phyloP scores from a whole-genome alignment of 2,797 vertebrate genomes.

The Alectoris magna region DNA sequence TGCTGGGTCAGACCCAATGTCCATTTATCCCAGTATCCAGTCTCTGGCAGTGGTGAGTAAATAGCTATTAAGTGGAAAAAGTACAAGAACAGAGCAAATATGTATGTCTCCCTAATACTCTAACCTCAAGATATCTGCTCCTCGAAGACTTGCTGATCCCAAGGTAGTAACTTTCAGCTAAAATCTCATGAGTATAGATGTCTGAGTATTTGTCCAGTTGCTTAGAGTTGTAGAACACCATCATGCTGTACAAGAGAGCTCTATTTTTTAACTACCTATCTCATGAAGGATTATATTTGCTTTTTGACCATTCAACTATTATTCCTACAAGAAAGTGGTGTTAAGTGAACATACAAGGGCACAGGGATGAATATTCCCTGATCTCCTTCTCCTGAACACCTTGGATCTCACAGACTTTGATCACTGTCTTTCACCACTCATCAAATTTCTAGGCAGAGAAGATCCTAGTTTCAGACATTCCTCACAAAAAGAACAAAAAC shows the following conservation, averaged over 20 bases:
- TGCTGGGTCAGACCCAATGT: not conserved
- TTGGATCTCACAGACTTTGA: too few relatives aligned
- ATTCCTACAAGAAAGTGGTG: not conserved
- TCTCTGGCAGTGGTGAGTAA: conserved; percentile 30
- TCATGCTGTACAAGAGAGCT: not conserved
- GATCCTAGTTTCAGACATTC: not conserved
- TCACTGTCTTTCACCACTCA: not conserved
- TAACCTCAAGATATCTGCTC: not conserved
- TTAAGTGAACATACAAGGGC: not conserved
- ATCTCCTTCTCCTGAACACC: not conserved
- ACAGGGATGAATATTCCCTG: not conserved
- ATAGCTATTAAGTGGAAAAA: conserved; percentile 43
- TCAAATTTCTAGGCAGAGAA: not conserved
- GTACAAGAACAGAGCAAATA: not conserved
- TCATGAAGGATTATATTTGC: too few relatives aligned
- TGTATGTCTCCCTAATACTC: not conserved
- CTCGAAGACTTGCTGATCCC: not conserved
- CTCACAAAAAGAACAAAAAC: not conserved
- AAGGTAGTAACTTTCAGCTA: not conserved
- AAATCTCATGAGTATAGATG: not conserved
- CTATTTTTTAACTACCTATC: too few relatives aligned
- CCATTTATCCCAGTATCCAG: conserved; percentile 10
- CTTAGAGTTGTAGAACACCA: not conserved
- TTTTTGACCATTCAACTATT: not conserved
- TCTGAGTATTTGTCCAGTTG: not conserved